Base-by-base conservation (phyloP, 2,888 invertebrate species). In the Ornithoptera priamus region DNA sequence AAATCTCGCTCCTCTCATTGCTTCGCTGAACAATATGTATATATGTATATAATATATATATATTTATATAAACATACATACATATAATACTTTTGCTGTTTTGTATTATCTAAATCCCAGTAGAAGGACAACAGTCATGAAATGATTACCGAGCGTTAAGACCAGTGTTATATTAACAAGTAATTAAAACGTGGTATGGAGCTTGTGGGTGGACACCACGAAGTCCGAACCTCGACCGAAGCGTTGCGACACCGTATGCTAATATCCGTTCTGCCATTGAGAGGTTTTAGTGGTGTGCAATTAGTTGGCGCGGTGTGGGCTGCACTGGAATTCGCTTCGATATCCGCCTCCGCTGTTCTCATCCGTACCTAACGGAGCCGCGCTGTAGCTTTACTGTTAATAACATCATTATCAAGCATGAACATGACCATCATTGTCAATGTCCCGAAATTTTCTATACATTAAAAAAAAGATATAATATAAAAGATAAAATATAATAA, bases 181-280 rank as follows among this genome's bases (percentile, higher is more conserved):
- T 61, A 62, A 69, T 69, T 65, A 62, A 61, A 42, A 24, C 30
- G 46, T 53, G 42, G 56, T n/a, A 58, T 50, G 18, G 10, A 12
- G 2, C 39, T 22, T 39, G 69, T 69, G 69, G 69, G 69, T 56
- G 69, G 22, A 36, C 69, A 42, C 42, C 69, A 53, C 65, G 15
- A 24, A 56, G 50, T 63, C 50, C 50, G 30, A 20, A 50, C 42
- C 46, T 18, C 24, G 15, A 3, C 15, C 46, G 50, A 18, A 22
- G 39, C 8, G 76, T 78, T 81, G 79, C 78, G 83, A 82, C 82
- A 79, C 79, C 74, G 76, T 80, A 87, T 87, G 86, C 85, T 85
- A 88, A 88, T 86, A 77, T 80, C 75, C 72, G 76, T 69, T 71
- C 76, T 81, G 86, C 85, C 85, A 87, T 87, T 85, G 83, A 81